Evolutionary conservation across 2,113 vertebrate genomes (phyloP), one percentile per base, ranked within the genome.

Genomic region (Sterrhoptilus dennistouni): DNA sequence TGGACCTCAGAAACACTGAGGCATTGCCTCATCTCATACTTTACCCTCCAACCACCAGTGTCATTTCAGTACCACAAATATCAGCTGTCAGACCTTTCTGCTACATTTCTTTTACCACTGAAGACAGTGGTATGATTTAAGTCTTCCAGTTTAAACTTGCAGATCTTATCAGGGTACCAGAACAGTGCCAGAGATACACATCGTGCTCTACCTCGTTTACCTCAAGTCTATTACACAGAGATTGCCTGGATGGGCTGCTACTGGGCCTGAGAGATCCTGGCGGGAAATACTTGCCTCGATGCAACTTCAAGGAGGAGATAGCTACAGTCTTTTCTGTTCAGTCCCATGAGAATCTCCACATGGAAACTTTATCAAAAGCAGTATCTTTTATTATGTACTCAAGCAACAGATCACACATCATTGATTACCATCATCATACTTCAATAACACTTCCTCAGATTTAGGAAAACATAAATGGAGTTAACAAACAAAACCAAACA

Each of bases 131-230:
- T 27, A 59, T 8, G n/a, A 87, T 70, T 84, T 33, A 38, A 82
- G 53, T 6, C 49, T 65, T 68, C 38, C 8, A 27, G 29, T 79
- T 82, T 56, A 49, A 85, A 90, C 21, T 1, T 54, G 56, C 25
- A 82, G 56, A 84, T 76, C 27, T 59, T 70, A 82, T 9, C 56
- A 40, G 44, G 2, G 1, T 25, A 60, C 28, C 33, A 77, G 20
- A 63, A 42, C n/a, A 71, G 66, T 63, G 47, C 27, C 69, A 74
- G 28, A 19, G n/a, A 65, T 28, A 66, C 21, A 13, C 16, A 84
- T 5, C 29, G 70, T 29, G 0, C 20, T 44, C n/a, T 27, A 4
- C 7, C 25, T 20, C 0, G 0, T 57, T 69, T 33, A 63, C 15
- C 20, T 82, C 52, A 57, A 66, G 23, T 19, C 49, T 64, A 0